Base-by-base conservation (phyloP, 2,888 invertebrate genomes). In the Caradrina kadenii region DNA sequence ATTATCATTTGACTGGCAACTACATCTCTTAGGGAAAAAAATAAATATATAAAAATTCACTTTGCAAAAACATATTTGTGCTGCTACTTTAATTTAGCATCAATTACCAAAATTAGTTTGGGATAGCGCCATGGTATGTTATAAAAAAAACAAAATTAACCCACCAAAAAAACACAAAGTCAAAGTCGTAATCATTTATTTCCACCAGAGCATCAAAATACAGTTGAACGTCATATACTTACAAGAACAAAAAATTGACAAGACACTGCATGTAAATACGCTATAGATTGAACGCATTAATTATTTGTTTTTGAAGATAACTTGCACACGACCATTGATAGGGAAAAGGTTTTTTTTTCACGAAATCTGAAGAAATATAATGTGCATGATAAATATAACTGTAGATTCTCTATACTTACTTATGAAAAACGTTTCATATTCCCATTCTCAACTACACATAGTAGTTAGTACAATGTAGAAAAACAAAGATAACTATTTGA, bases 1-100 rank as follows among this genome's bases (percentile, higher is more conserved):
- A 49, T 61, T 26, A n/a, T 35, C 2, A 45, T 35, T 58, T 53
- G 55, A 73, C 61, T 49, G 55, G 61, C 35, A 60, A 15, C 13
- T 56, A 5, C 5, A 22, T 8, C n/a, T 54, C 8, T 3, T n/a
- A 42, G 3, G 11, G 2, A 8, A 35, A 15, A 22, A n/a, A n/a
- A n/a, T n/a, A n/a, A n/a, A n/a, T n/a, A n/a, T n/a, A n/a, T n/a
- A n/a, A n/a, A n/a, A n/a, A 7, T n/a, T 39, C 21, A 48, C 6
- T 22, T 45, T 17, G 15, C 1, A n/a, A 35, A 39, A 26, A 48
- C 2, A 49, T n/a, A 35, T 54, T 66, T 13, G 1, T 49, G 35
- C 31, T 42, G 19, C 48, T n/a, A n/a, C 3, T 52, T 52, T 31
- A 35, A 39, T 45, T 45, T n/a, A 7, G 10, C 6, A 10, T 0